phyloP scores from a whole-genome alignment of 2,888 invertebrate genomes.

The Blastobasis lacticolella region DNA sequence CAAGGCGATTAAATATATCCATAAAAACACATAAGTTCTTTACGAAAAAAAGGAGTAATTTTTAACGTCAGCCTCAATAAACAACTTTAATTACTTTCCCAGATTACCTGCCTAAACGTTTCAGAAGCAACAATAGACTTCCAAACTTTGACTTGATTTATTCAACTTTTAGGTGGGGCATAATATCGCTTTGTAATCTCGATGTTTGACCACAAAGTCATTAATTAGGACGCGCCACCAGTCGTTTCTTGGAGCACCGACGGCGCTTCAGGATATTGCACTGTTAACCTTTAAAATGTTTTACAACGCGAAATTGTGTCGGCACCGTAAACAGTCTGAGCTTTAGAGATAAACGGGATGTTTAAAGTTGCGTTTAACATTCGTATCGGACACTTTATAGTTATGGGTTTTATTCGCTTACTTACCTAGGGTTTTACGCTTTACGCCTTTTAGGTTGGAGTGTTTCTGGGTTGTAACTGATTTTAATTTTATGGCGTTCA shows the following conservation, averaged over 20 bases:
- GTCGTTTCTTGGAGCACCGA: conserved; percentile 23
- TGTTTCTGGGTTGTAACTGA: too few relatives aligned
- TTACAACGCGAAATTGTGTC: conserved; percentile 11
- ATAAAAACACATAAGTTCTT: too few relatives aligned
- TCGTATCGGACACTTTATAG: background rate
- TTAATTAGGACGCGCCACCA: conserved; percentile 21
- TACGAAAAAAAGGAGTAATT: too few relatives aligned
- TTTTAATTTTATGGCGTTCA: too few relatives aligned
- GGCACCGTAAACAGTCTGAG: too few relatives aligned
- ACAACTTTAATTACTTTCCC: too few relatives aligned
- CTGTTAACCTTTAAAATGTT: conserved; percentile 21
- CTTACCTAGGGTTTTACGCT: background rate
- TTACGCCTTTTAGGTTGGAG: background rate
- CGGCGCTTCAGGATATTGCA: conserved; percentile 24
- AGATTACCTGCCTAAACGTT: too few relatives aligned
- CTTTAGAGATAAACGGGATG: background rate
- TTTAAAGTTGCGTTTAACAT: background rate
- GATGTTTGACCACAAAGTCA: conserved; percentile 18
- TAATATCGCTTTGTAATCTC: conserved; percentile 9
- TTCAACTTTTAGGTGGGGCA: too few relatives aligned
- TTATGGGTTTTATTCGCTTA: background rate
- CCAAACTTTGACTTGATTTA: too few relatives aligned
- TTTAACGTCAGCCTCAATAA: too few relatives aligned
- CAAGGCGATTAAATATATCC: too few relatives aligned
- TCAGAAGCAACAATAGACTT: too few relatives aligned